Evolutionary conservation across 2,888 invertebrate species (phyloP).

Genomic region (Eremobia ochroleuca): DNA sequence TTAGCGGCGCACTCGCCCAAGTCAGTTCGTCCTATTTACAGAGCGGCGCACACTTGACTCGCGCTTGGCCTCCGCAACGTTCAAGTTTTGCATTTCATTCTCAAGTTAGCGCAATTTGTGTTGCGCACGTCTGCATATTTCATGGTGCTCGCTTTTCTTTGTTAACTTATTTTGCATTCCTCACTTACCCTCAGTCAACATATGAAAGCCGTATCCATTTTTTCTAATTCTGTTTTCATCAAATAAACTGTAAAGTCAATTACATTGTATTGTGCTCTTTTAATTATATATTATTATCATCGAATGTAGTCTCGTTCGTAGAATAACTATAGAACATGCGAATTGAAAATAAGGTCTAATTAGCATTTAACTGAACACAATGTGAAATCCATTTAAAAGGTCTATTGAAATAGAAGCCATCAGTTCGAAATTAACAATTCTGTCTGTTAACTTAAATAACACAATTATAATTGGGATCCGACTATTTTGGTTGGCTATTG

Average conservation of each 20-base stretch:
- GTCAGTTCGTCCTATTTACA: conserved; percentile 79
- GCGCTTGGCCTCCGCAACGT: conserved; percentile 80
- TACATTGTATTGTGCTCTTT: conserved; percentile 4
- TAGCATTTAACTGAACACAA: conserved; percentile 44
- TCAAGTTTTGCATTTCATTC: conserved; percentile 85
- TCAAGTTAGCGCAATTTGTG: conserved; percentile 86
- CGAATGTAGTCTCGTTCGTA: conserved; percentile 1
- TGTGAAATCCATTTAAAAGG: conserved; percentile 45
- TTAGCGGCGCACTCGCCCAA: conserved; percentile 71
- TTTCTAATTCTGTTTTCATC: conserved; percentile 25
- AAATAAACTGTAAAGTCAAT: conserved; percentile 25
- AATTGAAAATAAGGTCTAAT: conserved; percentile 48
- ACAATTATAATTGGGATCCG: conserved; percentile 40
- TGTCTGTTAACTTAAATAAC: conserved; percentile 41
- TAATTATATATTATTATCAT: conserved; percentile 9
- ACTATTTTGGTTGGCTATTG: conserved; percentile 24
- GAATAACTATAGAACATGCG: conserved; percentile 31
- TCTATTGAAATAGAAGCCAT: conserved; percentile 51
- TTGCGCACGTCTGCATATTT: conserved; percentile 83
- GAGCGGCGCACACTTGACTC: conserved; percentile 82
- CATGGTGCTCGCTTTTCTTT: conserved; percentile 74
- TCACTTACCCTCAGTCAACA: conserved; percentile 63
- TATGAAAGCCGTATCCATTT: conserved; percentile 30
- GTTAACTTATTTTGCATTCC: conserved; percentile 75
- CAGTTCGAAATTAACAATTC: conserved; percentile 48